These are phyloP conservation scores for human (Homo sapiens) DNA, from an alignment of 2,113 vertebrate genomes.

Conservation along the genomic window DNA sequence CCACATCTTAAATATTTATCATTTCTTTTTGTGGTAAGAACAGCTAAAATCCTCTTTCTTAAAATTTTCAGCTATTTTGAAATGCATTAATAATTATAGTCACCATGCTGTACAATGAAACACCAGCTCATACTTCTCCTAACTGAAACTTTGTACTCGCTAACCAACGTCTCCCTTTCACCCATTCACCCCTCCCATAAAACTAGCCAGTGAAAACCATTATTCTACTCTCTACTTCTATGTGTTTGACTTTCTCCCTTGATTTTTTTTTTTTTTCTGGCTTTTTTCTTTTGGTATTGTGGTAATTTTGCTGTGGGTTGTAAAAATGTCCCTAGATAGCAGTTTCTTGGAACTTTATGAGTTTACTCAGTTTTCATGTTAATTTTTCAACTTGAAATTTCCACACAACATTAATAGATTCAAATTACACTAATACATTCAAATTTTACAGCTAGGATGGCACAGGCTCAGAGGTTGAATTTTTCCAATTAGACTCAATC, in stretches of 20 bases:
- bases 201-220: too few relatives aligned
- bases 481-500: neutral
- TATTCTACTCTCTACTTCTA: neutral
- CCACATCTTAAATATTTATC: neutral
- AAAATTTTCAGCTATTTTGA: neutral
- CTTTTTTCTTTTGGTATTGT: neutral
- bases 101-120: neutral
- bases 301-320: neutral
- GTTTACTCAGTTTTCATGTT: neutral
- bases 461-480: neutral
- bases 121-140: neutral
- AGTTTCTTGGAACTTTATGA: neutral
- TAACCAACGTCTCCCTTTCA: neutral
- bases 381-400: neutral
- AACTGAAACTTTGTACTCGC: neutral
- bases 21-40: neutral
- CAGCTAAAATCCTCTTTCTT: neutral
- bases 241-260: neutral
- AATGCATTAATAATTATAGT: neutral
- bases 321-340: neutral
- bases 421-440: neutral
- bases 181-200: neutral
- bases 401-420: neutral
- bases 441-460: neutral
- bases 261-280: neutral